Conservation (phyloP, 2,888 invertebrate genomes). For the Thalpophila matura region DNA sequence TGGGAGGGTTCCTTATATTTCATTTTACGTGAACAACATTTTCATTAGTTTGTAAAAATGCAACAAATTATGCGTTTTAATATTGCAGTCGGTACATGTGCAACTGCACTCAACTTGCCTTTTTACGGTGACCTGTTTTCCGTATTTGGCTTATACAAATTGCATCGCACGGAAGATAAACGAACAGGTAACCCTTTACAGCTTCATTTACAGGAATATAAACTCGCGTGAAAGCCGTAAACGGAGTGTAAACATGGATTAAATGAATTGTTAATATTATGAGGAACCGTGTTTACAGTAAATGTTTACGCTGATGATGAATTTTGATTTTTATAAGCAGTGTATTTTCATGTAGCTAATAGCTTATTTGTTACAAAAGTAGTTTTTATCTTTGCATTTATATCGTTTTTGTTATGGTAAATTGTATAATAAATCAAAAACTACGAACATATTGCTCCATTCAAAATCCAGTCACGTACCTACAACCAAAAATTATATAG, state of each 20-base stretch:
- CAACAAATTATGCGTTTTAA: background rate
- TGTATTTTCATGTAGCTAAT: background rate
- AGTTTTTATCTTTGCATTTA: no score
- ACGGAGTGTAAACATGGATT: slow-evolving; percentile 8
- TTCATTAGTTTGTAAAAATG: background rate
- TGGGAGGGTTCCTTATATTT: background rate
- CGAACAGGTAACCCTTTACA: slow-evolving; percentile 1
- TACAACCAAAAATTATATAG: background rate
- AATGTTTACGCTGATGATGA: background rate
- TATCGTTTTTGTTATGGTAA: no score
- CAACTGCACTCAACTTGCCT: slow-evolving; percentile 1
- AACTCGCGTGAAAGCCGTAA: slow-evolving; percentile 17
- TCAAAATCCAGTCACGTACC: background rate
- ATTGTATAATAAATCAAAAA: no score
- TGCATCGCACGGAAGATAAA: slow-evolving; percentile 19
- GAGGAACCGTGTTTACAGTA: background rate
- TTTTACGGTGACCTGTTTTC: slow-evolving; percentile 11
- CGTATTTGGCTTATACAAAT: slow-evolving; percentile 26
- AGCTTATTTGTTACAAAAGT: no score
- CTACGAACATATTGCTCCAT: no score
- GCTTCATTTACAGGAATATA: slow-evolving; percentile 29
- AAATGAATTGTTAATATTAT: slow-evolving; percentile 13
- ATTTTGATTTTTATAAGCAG: background rate
- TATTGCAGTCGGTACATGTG: background rate
- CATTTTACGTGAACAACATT: background rate